Evolutionary conservation across 2,113 vertebrate species (phyloP), one percentile per base, ranked within the genome.

Genomic region (Mesoclemmys tuberculata): DNA sequence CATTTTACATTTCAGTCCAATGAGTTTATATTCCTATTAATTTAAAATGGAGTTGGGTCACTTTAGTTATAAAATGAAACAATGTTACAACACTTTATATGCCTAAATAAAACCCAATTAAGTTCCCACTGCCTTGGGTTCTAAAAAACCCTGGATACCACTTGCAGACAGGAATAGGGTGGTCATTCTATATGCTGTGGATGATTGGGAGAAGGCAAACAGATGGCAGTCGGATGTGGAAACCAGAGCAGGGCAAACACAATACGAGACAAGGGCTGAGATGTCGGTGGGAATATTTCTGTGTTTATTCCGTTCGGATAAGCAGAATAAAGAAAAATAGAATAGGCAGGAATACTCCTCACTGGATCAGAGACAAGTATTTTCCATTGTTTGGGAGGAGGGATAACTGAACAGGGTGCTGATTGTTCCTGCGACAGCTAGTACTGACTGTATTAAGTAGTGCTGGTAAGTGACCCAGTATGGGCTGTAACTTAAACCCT

Each of bases 391-490:
- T 95, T 26, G 64, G 0, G 87, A 96, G 85, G 52, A 56, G 71
- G 84, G 89, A 91, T 82, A 51, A 82, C 78, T 0, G 1, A 85
- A 93, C n/a, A 95, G 61, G 91, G 94, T 1, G 56, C 84, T 97
- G 94, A 95, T 93, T 96, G 95, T 90, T 95, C 80, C 89, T 87
- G 7, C 87, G 95, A 94, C 96, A 97, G 95, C 95, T 94, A 93
- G 93, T 95, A 97, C 87, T 97, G 92, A 85, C 95, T 95, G 90
- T 94, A 93, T 94, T 93, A 96, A 88, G 87, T 95, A 89, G 93
- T 94, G 85, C 90, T 95, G 89, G 94, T 89, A 87, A 96, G 92
- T 86, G 93, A 93, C 94, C 83, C 82, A 80, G 84, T 84, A 38
- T 0, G 0, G 90, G 85, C 90, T 96, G 95, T 96, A 95, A 94